Evolutionary conservation across 2,888 invertebrate genomes (phyloP), one percentile per base, ranked within the genome.

Genomic region (Phytoseiulus persimilis): DNA sequence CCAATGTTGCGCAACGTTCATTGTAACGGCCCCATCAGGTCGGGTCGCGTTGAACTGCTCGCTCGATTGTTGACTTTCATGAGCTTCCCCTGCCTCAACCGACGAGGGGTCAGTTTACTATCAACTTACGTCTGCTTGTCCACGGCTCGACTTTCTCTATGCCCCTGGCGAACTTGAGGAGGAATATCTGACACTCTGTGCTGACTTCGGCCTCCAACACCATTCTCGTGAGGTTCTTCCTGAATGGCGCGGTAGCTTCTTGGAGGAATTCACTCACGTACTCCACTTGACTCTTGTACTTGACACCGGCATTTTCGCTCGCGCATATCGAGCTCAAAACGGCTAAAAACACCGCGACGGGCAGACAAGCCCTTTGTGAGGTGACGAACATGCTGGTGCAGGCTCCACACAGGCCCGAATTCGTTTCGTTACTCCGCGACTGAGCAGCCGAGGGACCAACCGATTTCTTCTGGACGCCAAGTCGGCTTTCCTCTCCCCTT

Each of bases 141-240:
- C 87, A 87, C 31, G 87, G 87, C 33, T 87, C 87, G 9, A 87
- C 0, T 6, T 32, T 87, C 33, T 45, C n/a, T 2, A 23, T 39
- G 32, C 33, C 87, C n/a, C 9, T 28, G 6, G 39, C 87, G 33
- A 87, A 87, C 45, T 87, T 87, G 45, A 45, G 39, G 33, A 87
- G 33, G 18, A 39, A 87, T 39, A 87, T 39, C 31, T 87, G 87
- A 32, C 87, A 87, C 39, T 87, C 32, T n/a, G 87, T n/a, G 23
- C 87, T 87, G 32, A 87, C 87, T 9, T 87, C 87, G 32, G 87
- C 87, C 33, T 87, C 87, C 5, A 87, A 6, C 32, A 87, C 87
- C 32, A n/a, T n/a, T 32, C 87, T n/a, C 9, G 33, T 9, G 23
- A 87, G 28, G 9, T 3, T 14, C 18, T 87, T 87, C 18, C 32